Base-by-base conservation (phyloP, 2,797 vertebrate genomes). In the Sebastes matsubarae region DNA sequence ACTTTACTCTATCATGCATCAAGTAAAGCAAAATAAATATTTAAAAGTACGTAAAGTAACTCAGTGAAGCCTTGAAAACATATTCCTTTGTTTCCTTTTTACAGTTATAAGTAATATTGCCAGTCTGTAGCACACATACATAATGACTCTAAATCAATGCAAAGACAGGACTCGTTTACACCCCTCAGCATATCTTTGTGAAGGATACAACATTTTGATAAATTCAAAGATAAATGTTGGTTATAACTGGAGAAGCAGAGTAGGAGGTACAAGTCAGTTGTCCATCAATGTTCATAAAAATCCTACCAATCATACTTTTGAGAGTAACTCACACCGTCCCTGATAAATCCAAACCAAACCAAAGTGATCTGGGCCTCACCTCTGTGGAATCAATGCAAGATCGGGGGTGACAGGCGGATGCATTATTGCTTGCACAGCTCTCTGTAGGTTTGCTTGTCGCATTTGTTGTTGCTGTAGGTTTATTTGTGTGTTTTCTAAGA, bases 261-360 rank as follows among this genome's bases (percentile, higher is more conserved):
- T 34, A 20, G 29, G 11, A 11, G 14, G 2, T 52, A 14, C 2
- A 25, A 8, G 22, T 60, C 14, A 27, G 10, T 60, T 54, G 6
- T 64, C 24, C 11, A 29, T 60, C 20, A n/a, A 16, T 54, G 25
- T 58, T 14, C 16, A n/a, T 20, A 24, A 25, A 42, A 42, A 14
- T n/a, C 24, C 6, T n/a, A 0, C 8, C 20, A 18, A 55, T 55
- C 12, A 0, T 6, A 30, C 32, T 10, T 36, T 68, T 63, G 0
- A 72, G 1, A 29, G 9, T 1, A 60, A 32, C 29, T 84, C 57
- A 70, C 29, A 76, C 7, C 29, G 30, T 60, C 75, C 25, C n/a
- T 27, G 83, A 73, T 54, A 50, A n/a, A 79, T 85, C 75, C 77
- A 89, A 75, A 63, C 88, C 88, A 86, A 92, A 89, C 88, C 87